Evolutionary conservation across 2,888 invertebrate genomes (phyloP), one percentile per base, ranked within the genome.

Genomic region (Trichogramma dendrolimi): DNA sequence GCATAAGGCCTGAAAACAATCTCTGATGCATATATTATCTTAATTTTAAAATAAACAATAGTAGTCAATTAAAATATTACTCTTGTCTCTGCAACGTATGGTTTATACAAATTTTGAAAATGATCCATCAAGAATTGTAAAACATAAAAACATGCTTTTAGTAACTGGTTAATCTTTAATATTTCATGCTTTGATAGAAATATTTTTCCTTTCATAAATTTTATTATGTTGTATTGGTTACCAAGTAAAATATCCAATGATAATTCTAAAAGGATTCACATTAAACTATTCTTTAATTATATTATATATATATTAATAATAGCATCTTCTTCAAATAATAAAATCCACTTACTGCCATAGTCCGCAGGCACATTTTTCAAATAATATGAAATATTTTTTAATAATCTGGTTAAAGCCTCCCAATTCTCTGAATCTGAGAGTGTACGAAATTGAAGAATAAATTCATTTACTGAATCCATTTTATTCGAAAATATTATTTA

Each of bases 1-100:
- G 42, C 77, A 73, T 41, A 67, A 55, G 43, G 67, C 60, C 77
- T 77, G 55, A 46, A 69, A 68, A 40, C 46, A 8, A 61, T 62
- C 58, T 51, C 4, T 55, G 7, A 60, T 46, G 40, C 5, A 42
- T 52, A 62, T 46, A 46, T n/a, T 14, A 58, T 27, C 46, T 8
- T 40, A 46, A 14, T 44, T 48, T 14, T 50, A 38, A 7, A 51
- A 43, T 50, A 14, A 38, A 47, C 40, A 47, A 8, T 44, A 44
- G 47, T 58, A 38, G 14, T 42, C 27, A 42, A 39, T n/a, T 27
- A 41, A 8, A 52, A 58, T 38, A 47, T 50, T 68, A 73, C 74
- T 66, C 68, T 71, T 47, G 70, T 67, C 47, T 61, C 4, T 6
- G 44, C 4, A 49, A 70, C 62, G 55, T 72, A 72, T 4, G 62